Evolutionary conservation across 2,113 vertebrate species (phyloP).

Genomic region (Caracal caracal): DNA sequence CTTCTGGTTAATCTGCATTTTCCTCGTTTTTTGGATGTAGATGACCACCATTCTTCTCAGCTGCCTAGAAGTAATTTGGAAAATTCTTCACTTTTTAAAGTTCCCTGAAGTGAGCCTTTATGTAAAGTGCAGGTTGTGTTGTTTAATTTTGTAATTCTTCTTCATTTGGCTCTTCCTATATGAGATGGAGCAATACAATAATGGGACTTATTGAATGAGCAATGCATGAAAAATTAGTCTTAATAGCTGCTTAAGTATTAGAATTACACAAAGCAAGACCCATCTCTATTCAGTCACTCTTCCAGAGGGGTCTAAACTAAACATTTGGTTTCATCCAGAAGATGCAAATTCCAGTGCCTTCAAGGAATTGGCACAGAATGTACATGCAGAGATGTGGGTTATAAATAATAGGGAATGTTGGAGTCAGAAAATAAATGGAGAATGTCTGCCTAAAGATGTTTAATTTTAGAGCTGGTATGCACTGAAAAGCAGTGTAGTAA

Average conservation of each 20-base stretch:
- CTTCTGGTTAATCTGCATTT: constrained; percentile 44
- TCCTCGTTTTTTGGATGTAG: neutral
- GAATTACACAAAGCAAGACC: constrained; percentile 2
- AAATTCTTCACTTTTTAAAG: constrained; percentile 56
- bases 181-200: neutral
- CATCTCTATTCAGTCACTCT: neutral
- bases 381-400: neutral
- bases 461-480: neutral
- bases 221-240: neutral
- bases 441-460: neutral
- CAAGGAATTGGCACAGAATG: neutral
- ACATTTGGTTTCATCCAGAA: neutral
- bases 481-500: neutral
- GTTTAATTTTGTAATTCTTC: constrained; percentile 47
- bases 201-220: neutral
- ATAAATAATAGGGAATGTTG: neutral
- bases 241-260: neutral
- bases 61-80: constrained; percentile 52
- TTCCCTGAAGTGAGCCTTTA: constrained; percentile 52
- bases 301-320: constrained; percentile 7
- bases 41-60: constrained; percentile 8
- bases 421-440: neutral
- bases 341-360: neutral
- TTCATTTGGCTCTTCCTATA: constrained; percentile 5
- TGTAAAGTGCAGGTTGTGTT: constrained; percentile 19